Base-by-base conservation (phyloP, 2,888 invertebrate species). In the Frankliniella intonsa region DNA sequence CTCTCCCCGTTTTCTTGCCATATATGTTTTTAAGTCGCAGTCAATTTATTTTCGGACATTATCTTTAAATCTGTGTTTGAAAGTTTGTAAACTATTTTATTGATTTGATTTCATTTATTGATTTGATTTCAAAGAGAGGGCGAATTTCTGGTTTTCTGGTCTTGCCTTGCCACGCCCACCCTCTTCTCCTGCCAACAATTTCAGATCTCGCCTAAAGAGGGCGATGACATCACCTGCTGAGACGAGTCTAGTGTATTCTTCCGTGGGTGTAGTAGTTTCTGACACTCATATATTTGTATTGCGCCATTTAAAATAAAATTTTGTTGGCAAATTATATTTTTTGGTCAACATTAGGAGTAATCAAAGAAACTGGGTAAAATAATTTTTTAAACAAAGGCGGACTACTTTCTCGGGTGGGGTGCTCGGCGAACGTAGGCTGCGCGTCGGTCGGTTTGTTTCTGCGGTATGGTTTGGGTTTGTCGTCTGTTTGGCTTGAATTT, bases 401-500 rank as follows among this genome's bases (percentile, higher is more conserved):
- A 76, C 69, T 76, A 22, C 25, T 76, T 76, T 25, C 69, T 25
- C 8, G 8, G 11, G 69, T 25, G 69, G 62, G 38, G 38, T 38
- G 3, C 62, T 62, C 11, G 62, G 69, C 69, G 69, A 22, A 76
- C 22, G 22, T 8, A 2, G 69, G 25, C 25, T 76, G 69, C 25
- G 69, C 69, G 69, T 76, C 69, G 69, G 69, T 25, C 25, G 69
- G 69, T 76, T 22, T 76, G 69, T 76, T 76, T 76, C 69, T 76
- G 69, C 69, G 69, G 69, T 76, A 76, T 76, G 69, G 69, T 76
- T 76, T 76, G 69, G 69, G 22, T 76, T 76, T 22, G 69, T 76
- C 69, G 69, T 76, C 69, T 76, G 69, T 76, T 25, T 22, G 25
- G 25, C 69, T 25, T 76, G 11, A 76, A 76, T 76, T 76, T 76